A percentile compares a stretch with the other conserved stretches of the same genome.
Evolutionary conservation across 2,888 invertebrate genomes (phyloP).

Genomic region (Drosophila emarginata): DNA sequence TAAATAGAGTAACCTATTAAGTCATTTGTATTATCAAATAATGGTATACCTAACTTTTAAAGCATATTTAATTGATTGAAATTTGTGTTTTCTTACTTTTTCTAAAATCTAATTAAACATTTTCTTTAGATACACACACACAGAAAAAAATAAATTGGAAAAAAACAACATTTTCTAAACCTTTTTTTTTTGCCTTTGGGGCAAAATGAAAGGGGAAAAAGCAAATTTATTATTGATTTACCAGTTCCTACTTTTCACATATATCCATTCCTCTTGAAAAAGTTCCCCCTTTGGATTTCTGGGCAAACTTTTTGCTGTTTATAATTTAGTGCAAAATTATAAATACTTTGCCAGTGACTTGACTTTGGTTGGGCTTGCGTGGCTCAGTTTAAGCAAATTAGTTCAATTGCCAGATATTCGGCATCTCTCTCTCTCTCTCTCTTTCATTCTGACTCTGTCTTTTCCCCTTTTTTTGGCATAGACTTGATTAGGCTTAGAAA

Average conservation of each 20-base stretch:
- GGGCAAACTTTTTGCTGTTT: slow-evolving; percentile 65
- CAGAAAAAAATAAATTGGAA: neutral
- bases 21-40: neutral
- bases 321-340: slow-evolving; percentile 69
- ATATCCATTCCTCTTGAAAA: neutral
- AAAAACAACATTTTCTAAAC: slow-evolving; percentile 24
- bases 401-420: slow-evolving; percentile 65
- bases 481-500: slow-evolving; percentile 80
- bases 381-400: slow-evolving; percentile 73
- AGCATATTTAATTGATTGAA: neutral
- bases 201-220: neutral
- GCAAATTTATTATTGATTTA: slow-evolving; percentile 13
- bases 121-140: neutral
- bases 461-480: slow-evolving; percentile 45
- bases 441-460: neutral
- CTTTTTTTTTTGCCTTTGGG: neutral
- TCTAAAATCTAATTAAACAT: slow-evolving; percentile 1
- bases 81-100: neutral
- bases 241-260: neutral
- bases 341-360: slow-evolving; percentile 56
- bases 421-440: slow-evolving; percentile 9
- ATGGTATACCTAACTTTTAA: neutral
- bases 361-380: slow-evolving; percentile 13
- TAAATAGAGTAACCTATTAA: neutral
- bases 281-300: slow-evolving; percentile 14